A percentile compares a stretch with the other conserved stretches of the same genome.
These are phyloP conservation scores for Eptesicus fuscus DNA, from an alignment of 2,113 vertebrate species.

Conservation along the genomic window DNA sequence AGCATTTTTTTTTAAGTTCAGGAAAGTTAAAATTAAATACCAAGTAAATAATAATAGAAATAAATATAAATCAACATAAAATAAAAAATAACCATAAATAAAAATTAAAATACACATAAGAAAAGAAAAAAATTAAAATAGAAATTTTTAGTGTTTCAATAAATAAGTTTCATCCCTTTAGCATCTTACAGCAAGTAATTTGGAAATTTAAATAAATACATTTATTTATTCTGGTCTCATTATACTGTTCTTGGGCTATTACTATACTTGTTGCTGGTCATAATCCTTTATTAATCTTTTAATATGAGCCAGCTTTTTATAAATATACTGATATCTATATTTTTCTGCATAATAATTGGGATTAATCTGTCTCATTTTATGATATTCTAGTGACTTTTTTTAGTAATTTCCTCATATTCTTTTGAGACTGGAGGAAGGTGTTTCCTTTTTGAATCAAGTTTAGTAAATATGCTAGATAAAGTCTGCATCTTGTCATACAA, in stretches of 20 bases:
- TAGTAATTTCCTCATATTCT: conserved; percentile 86
- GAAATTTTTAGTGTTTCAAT: conserved; percentile 57
- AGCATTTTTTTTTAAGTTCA: neutral
- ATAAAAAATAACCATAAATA: neutral
- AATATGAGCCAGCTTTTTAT: conserved; percentile 89
- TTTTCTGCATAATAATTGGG: conserved; percentile 86
- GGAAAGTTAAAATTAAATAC: neutral
- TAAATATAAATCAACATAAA: neutral
- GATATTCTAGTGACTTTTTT: conserved; percentile 84
- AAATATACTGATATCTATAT: conserved; percentile 86
- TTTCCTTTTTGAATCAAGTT: conserved; percentile 81
- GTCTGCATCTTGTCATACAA: conserved; percentile 81
- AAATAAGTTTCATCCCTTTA: conserved; percentile 47
- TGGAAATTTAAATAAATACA: conserved; percentile 67
- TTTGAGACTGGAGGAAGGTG: conserved; percentile 83
- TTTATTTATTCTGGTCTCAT: conserved; percentile 33
- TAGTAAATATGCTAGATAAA: conserved; percentile 79
- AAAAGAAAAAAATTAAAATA: conserved; percentile 40
- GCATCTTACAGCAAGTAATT: conserved; percentile 59
- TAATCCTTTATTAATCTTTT: conserved; percentile 87
- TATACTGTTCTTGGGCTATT: conserved; percentile 69
- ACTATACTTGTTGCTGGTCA: conserved; percentile 79
- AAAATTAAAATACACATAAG: neutral
- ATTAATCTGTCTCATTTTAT: conserved; percentile 83
- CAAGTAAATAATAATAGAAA: neutral